Conservation (phyloP, 1,140 invertebrate species). For the Globodera rostochiensis region DNA sequence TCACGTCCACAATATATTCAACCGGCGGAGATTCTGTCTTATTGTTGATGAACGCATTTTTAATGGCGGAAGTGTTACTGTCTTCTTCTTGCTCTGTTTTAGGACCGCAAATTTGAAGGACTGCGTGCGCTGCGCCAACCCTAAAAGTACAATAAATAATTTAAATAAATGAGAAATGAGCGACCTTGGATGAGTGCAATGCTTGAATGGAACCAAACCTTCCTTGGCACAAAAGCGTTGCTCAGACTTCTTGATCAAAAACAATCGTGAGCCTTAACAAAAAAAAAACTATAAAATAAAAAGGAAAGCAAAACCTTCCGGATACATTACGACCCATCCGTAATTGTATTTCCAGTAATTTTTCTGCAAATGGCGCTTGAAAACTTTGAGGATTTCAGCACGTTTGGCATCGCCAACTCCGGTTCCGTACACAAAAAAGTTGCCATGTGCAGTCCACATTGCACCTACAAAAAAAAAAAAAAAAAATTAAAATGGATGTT, state of each 20-base stretch:
- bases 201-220: constrained; percentile 46
- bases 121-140: constrained; percentile 57
- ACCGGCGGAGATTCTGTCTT: constrained; percentile 38
- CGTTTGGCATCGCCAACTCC: constrained; percentile 46
- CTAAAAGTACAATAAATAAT: neutral
- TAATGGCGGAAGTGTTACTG: neutral
- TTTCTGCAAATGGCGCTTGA: constrained; percentile 49
- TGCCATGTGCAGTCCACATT: constrained; percentile 51
- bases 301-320: constrained; percentile 42
- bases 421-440: constrained; percentile 60
- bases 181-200: constrained; percentile 55
- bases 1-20: constrained; percentile 61
- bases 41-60: constrained; percentile 10
- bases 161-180: neutral
- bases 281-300: constrained; percentile 19
- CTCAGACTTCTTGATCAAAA: constrained; percentile 50
- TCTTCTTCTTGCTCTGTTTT: constrained; percentile 24
- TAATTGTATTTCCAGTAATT: constrained; percentile 55
- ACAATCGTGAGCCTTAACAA: constrained; percentile 53
- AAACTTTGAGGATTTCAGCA: constrained; percentile 43
- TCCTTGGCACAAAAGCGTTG: constrained; percentile 57
- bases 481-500: neutral
- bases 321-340: constrained; percentile 63
- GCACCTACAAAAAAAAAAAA: constrained; percentile 40
- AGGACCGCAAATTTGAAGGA: constrained; percentile 55